Percentiles rank a stretch among this genome's conserved stretches.
phyloP scores from a whole-genome alignment of 2,797 vertebrate genomes.

The Clarias platycephalus region DNA sequence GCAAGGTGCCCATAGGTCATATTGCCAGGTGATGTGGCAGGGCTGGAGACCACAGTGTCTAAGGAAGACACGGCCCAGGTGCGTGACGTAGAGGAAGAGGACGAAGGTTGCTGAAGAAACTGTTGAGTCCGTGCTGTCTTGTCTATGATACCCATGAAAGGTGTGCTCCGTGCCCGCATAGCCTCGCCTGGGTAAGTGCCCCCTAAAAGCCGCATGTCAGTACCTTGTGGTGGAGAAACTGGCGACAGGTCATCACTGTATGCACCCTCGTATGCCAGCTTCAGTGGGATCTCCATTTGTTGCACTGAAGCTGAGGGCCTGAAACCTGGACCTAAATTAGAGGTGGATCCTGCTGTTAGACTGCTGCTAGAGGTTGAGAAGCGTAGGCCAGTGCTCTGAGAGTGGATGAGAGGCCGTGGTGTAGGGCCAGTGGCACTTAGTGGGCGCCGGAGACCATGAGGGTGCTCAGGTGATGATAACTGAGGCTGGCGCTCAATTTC shows the following conservation, averaged over 20 bases:
- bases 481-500: constrained; percentile 79
- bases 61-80: constrained; percentile 96
- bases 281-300: constrained; percentile 91
- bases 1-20: constrained; percentile 82
- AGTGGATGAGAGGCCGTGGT: constrained; percentile 86
- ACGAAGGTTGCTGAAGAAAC: constrained; percentile 80
- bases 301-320: constrained; percentile 85
- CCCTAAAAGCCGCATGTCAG: constrained; percentile 67
- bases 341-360: constrained; percentile 75
- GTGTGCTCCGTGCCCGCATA: constrained; percentile 86
- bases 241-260: constrained; percentile 86
- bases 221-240: constrained; percentile 82
- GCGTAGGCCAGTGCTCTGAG: constrained; percentile 85
- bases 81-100: constrained; percentile 80
- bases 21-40: constrained; percentile 81
- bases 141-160: constrained; percentile 95
- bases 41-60: constrained; percentile 87
- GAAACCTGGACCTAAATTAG: constrained; percentile 81
- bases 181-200: constrained; percentile 89
- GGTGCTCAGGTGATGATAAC: constrained; percentile 81
- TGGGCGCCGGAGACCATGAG: constrained; percentile 82
- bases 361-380: constrained; percentile 89
- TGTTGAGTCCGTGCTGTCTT: constrained; percentile 90
- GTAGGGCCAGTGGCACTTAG: constrained; percentile 82
- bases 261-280: constrained; percentile 76